A percentile compares a stretch with the other conserved stretches of the same genome.
phyloP scores from a whole-genome alignment of 2,113 vertebrate species.

The Planiliza haematocheilus region DNA sequence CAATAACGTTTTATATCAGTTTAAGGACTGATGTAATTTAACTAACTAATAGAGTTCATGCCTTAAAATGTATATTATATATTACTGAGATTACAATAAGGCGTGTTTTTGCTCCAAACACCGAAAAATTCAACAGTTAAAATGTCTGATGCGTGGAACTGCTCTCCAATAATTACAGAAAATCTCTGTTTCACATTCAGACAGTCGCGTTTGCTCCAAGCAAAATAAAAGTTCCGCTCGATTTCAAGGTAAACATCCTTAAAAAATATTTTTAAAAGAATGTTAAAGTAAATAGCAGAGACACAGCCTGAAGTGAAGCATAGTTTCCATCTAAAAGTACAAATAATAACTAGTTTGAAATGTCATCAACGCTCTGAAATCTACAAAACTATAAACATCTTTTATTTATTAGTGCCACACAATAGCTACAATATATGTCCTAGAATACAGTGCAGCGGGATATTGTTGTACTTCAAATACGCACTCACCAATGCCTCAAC shows the following conservation, averaged over 20 bases:
- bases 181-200: conserved; percentile 2
- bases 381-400: not conserved
- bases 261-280: not conserved
- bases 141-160: not conserved
- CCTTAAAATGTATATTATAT: not conserved
- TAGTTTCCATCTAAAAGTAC: not conserved
- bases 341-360: not conserved
- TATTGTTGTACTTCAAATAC: not conserved
- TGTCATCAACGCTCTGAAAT: conserved; percentile 7
- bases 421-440: conserved; percentile 15
- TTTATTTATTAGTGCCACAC: conserved; percentile 15
- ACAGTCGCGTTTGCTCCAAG: not conserved
- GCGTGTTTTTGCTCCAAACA: not conserved
- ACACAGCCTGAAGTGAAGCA: conserved; percentile 1
- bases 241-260: not conserved
- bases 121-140: not conserved
- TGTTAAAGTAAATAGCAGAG: not conserved
- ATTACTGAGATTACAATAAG: too few relatives aligned
- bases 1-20: too few relatives aligned
- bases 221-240: not conserved
- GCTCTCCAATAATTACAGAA: not conserved
- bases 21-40: too few relatives aligned
- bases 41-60: not conserved
- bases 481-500: conserved; percentile 15
- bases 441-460: conserved; percentile 26